These are phyloP conservation scores for Stenodera caucasica DNA, from an alignment of 2,888 invertebrate genomes.

Conservation along the genomic window DNA sequence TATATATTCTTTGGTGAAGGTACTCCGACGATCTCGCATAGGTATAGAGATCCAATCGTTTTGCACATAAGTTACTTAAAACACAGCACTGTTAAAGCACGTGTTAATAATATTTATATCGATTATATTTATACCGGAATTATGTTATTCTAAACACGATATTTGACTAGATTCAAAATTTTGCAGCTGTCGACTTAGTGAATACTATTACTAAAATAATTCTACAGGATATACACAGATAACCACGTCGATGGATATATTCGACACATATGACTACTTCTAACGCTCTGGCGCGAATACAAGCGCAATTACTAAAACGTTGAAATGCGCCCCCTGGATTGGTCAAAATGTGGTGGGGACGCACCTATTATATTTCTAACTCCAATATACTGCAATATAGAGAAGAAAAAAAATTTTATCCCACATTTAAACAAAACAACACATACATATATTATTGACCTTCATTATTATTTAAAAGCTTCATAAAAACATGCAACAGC, in stretches of 20 bases:
- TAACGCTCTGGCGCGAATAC: conserved; percentile 40
- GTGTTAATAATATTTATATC: conserved; percentile 32
- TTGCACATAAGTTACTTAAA: conserved; percentile 44
- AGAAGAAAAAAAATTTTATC: conserved; percentile 3
- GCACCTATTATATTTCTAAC: conserved; percentile 31
- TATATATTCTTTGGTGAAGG: conserved; percentile 56
- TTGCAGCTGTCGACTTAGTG: conserved; percentile 40
- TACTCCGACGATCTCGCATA: conserved; percentile 56
- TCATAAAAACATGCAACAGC: not conserved
- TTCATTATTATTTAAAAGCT: conserved; percentile 12
- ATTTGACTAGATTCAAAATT: conserved; percentile 43
- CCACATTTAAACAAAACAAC: conserved; percentile 9
- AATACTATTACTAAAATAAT: conserved; percentile 16
- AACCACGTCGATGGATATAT: conserved; percentile 34
- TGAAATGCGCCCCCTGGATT: conserved; percentile 49
- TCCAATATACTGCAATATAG: conserved; percentile 16
- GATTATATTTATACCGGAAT: not conserved
- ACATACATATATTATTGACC: conserved; percentile 7
- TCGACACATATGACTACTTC: conserved; percentile 40
- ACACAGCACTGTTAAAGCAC: conserved; percentile 33
- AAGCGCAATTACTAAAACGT: conserved; percentile 26
- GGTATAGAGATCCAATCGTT: conserved; percentile 49
- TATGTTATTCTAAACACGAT: conserved; percentile 28
- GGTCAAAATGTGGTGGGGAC: conserved; percentile 41
- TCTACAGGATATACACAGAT: conserved; percentile 33